Percentiles rank a stretch among this genome's conserved stretches.
These are phyloP conservation scores for Threskiornis aethiopicus DNA, from an alignment of 2,797 vertebrate species.

Conservation along the genomic window DNA sequence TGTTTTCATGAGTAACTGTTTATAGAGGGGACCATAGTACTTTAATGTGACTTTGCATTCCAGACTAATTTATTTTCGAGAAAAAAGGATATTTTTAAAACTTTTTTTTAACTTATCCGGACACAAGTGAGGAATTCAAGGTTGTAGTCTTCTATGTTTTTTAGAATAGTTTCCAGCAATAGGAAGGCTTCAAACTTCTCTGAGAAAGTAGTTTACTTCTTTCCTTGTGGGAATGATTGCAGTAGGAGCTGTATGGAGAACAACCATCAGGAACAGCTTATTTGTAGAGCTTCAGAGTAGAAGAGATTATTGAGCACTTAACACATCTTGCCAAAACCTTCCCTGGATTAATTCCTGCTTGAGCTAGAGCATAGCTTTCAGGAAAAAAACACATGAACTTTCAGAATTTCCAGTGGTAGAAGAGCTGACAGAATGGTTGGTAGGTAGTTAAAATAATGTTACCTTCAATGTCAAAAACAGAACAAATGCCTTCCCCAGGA, in stretches of 20 bases:
- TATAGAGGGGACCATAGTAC: fast-evolving
- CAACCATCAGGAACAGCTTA: not conserved
- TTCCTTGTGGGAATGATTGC: not conserved
- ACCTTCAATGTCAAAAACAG: not conserved
- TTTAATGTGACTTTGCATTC: not conserved
- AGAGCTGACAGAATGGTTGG: not conserved
- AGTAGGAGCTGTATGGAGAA: not conserved
- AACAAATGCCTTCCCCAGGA: not conserved
- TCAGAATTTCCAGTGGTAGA: not conserved
- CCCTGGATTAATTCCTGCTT: not conserved
- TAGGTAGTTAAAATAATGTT: not conserved
- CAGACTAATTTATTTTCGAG: not conserved
- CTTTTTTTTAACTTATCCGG: not conserved
- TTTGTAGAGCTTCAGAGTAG: not conserved
- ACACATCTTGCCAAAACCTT: fast-evolving
- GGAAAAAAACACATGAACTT: not conserved
- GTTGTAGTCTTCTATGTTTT: not conserved
- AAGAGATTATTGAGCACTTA: not conserved
- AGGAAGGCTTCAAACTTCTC: not conserved
- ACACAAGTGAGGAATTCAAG: not conserved
- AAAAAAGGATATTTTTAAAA: not conserved
- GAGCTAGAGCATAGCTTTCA: not conserved
- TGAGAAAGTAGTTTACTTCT: not conserved
- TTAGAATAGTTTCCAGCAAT: not conserved
- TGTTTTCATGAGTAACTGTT: not conserved